Evolutionary conservation across 2,888 invertebrate species (phyloP).

Genomic region (Abscondita cerata): DNA sequence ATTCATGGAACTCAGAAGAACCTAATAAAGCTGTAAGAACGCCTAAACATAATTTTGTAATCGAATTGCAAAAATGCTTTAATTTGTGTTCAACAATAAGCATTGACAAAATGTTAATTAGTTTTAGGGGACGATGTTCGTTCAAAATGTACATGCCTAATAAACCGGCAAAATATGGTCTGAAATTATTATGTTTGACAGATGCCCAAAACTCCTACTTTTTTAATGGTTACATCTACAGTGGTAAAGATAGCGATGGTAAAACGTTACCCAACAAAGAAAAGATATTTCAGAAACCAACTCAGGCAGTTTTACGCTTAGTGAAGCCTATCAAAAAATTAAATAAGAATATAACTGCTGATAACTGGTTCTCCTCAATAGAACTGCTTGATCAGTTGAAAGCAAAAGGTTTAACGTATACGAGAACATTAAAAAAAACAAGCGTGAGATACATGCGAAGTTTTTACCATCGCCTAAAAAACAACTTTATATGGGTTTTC

Average conservation of each 20-base stretch:
- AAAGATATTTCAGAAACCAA: not conserved
- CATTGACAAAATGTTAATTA: not conserved
- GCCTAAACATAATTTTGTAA: not conserved
- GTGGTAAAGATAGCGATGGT: too few species aligned
- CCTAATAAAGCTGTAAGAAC: not conserved
- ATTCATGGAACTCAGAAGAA: conserved; percentile 1
- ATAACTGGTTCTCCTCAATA: not conserved
- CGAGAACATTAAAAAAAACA: not conserved
- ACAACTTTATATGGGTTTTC: conserved; percentile 2
- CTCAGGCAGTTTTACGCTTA: not conserved
- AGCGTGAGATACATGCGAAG: not conserved
- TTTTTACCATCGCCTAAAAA: not conserved
- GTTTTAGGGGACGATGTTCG: not conserved
- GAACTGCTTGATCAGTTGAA: not conserved
- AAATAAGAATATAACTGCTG: too few species aligned
- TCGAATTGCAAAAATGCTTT: not conserved
- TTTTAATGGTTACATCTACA: not conserved
- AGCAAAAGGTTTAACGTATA: not conserved
- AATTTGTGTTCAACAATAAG: not conserved
- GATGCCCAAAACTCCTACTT: not conserved
- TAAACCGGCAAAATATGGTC: not conserved
- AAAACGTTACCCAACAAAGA: too few species aligned
- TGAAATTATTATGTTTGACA: not conserved
- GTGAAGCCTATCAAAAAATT: too few species aligned
- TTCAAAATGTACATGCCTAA: not conserved